A percentile compares a stretch with the other conserved stretches of the same genome.
phyloP scores from a whole-genome alignment of 1,140 invertebrate species.

The Rhagoletis pomonella region DNA sequence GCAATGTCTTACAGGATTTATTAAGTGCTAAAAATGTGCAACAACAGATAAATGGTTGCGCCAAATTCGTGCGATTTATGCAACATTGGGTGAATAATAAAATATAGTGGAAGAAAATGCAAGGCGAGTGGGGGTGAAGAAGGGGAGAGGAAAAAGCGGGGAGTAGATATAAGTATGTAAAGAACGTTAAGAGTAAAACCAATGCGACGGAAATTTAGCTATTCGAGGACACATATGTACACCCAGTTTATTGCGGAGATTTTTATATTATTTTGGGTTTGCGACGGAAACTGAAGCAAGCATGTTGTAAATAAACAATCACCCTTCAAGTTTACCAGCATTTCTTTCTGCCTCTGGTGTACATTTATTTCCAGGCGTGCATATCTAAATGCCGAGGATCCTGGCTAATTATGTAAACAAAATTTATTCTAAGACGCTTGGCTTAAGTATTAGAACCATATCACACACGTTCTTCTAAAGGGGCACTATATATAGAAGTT shows the following conservation, averaged over 20 bases:
- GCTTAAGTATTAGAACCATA: too few species aligned
- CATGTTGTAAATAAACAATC: not conserved
- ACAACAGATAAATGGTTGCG: conserved; percentile 40
- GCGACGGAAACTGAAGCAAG: not conserved
- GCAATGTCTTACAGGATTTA: conserved; percentile 42
- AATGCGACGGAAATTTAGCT: not conserved
- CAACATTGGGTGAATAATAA: not conserved
- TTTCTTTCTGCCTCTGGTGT: too few species aligned
- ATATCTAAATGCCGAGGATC: too few species aligned
- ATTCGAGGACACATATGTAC: not conserved
- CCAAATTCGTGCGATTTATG: conserved; percentile 25
- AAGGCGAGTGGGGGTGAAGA: not conserved
- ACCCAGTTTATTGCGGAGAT: not conserved
- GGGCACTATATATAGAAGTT: too few species aligned
- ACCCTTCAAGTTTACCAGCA: too few species aligned
- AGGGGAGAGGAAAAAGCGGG: not conserved
- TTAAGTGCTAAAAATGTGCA: conserved; percentile 51
- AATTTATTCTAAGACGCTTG: too few species aligned
- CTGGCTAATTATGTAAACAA: too few species aligned
- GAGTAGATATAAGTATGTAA: not conserved
- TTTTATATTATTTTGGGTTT: not conserved
- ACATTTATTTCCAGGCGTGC: too few species aligned
- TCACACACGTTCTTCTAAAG: too few species aligned
- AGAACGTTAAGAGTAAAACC: not conserved
- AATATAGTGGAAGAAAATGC: not conserved